Base-by-base conservation (phyloP, 1,140 invertebrate genomes). In the Rhopalosiphum maidis region DNA sequence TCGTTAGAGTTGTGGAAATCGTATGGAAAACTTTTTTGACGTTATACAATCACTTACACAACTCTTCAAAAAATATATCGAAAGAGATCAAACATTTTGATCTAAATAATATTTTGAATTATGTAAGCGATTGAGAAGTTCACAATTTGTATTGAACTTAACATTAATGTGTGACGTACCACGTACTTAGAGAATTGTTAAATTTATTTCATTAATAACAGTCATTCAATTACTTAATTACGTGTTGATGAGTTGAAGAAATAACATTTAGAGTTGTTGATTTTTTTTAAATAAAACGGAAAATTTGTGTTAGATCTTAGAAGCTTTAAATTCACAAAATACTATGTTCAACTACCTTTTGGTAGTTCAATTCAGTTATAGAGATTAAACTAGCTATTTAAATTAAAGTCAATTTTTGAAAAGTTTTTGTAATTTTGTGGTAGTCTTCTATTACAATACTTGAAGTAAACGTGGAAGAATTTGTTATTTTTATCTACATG, bases 101-200 rank as follows among this genome's bases (percentile, higher is more conserved):
- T 60, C 60, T 77, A 77, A 77, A 77, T 77, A 51, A 77, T 77
- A 77, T 77, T 15, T 77, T 77, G 60, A n/a, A n/a, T 77, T 77
- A n/a, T 77, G 60, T 77, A 77, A 77, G 15, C 30, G 60, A 77
- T 77, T n/a, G 30, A n/a, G 4, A 30, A 77, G 30, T 77, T 4
- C 30, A 77, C 30, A 77, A 77, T 77, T 77, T n/a, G 60, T 35
- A 15, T n/a, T n/a, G 18, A 18, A 18, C 5, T n/a, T 77, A 77
- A n/a, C 11, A 77, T 77, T 18, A n/a, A n/a, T 77, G 1, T 77
- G 30, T 77, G 1, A 77, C 15, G 15, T n/a, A 77, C n/a, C n/a
- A 77, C 30, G 15, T n/a, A 77, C n/a, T 77, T 15, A n/a, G n/a
- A n/a, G 3, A 18, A 77, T 77, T 18, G 30, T 77, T 2, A 77